Base-by-base conservation (phyloP, 2,797 vertebrate genomes). In the Alcedo atthis region DNA sequence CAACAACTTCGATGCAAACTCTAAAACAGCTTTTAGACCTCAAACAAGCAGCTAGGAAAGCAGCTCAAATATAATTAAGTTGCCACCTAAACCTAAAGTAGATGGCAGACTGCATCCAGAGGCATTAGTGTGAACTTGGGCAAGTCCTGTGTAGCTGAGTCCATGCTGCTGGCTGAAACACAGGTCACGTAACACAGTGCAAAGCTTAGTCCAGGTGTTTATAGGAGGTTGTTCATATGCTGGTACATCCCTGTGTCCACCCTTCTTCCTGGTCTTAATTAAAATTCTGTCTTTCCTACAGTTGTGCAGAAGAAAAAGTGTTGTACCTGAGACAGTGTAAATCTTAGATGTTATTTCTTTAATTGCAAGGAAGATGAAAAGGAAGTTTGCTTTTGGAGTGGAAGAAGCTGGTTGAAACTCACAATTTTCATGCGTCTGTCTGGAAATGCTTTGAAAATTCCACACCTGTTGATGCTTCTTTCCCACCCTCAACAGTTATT, bases 331-430 rank as follows among this genome's bases (percentile, higher is more conserved):
- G 53, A 43, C 12, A 22, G 10, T 19, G 10, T 54, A 70, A 75
- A 45, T 74, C 42, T 90, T 7, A 24, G 14, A 28, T 75, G 2
- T 9, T 55, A 54, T 67, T 85, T 89, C 10, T 71, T 69, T 73
- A 93, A 80, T 51, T 90, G 46, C 74, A 75, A 71, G 48, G 57
- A 83, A 74, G 58, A 51, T 90, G 15, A 90, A 85, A 95, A 88
- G 16, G 37, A 85, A 62, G 33, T 61, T 85, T 81, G 28, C 21
- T 93, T 95, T 91, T 61, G 53, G 70, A 66, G 24, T 64, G 57
- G 59, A 68, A 73, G 14, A 89, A 49, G 24, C 8, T 79, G 57
- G 30, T 81, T 92, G 59, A 70, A 95, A 70, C 14, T 21, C 30
- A 19, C 13, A 16, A 61, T 49, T 94, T 91, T 81, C 59, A 57